These are phyloP conservation scores for Drosophila borealis DNA, from an alignment of 2,888 invertebrate species.

Conservation along the genomic window DNA sequence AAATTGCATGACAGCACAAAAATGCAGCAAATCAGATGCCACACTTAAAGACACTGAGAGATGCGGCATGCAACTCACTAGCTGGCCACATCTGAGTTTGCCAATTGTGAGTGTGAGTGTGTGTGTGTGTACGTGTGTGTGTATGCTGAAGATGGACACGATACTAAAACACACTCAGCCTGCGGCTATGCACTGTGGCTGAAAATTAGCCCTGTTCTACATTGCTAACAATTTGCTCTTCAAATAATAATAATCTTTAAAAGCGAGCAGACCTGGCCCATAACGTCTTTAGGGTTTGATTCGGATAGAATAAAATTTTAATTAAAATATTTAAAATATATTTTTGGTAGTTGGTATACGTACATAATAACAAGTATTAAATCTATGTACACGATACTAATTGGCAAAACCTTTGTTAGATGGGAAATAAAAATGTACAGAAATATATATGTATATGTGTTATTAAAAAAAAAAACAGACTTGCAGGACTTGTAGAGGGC, in stretches of 20 bases:
- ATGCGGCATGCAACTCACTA: constrained; percentile 20
- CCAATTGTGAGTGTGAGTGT: constrained; percentile 5
- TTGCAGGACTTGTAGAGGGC: no score
- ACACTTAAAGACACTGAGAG: constrained; percentile 8
- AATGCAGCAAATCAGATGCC: constrained; percentile 28
- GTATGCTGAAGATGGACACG: constrained; percentile 3
- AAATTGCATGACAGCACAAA: constrained; percentile 23
- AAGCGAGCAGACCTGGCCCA: not conserved
- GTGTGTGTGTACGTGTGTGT: not conserved
- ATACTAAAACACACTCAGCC: not conserved
- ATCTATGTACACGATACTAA: no score
- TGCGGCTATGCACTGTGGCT: constrained; percentile 1
- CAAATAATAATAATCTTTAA: not conserved
- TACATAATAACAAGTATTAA: not conserved
- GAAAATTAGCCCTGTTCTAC: not conserved
- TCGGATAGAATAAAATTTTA: no score
- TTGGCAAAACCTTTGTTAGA: no score
- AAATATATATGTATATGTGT: no score
- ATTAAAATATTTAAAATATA: not conserved
- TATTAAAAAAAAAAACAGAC: no score
- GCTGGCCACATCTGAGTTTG: constrained; percentile 15
- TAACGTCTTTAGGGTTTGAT: no score
- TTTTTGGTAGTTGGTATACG: not conserved
- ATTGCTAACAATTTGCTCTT: not conserved
- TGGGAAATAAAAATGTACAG: no score